Evolutionary conservation across 2,888 invertebrate genomes (phyloP), one percentile per base, ranked within the genome.

Genomic region (Pristionchus maxplancki): DNA sequence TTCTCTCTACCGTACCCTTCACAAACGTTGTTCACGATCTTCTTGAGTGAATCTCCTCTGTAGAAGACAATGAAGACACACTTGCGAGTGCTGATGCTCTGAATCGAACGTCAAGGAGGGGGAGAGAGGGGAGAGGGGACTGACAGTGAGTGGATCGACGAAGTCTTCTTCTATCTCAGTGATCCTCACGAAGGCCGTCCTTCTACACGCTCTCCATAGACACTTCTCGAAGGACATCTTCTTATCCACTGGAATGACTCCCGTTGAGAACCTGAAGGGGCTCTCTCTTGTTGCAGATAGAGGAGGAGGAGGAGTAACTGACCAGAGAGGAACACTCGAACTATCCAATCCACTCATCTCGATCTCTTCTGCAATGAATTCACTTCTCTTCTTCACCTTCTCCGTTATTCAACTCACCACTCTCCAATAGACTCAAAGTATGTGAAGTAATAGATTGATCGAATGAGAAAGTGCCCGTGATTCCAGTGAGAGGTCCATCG

Each of bases 21-120:
- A 96, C 99, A 99, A 91, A 99, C 98, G 96, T 99, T 98, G 96
- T 98, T 98, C 0, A 99, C 98, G 93, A 98, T 97, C 4, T 97
- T 97, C 95, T 98, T 98, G 92, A 99, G 96, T 95, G 98, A 98
- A 95, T 99, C 98, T 90, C 99, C 99, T 97, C 99, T 96, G 93
- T 95, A 96, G 93, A 96, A 96, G 28, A 96, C 95, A 67, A 96
- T 95, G 96, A 99, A 99, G 90, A 98, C 98, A 64, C 97, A 97
- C 95, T 99, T 99, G 96, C 97, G 97, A 40, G 98, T 97, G 95
- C 97, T 97, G 95, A 98, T 98, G 88, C 98, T 97, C 98, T 98
- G 40, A 34, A 78, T 78, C 44, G 17, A 58, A 20, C 5, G 58
- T 58, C 9, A 17, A 24, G 40, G 50, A 24, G 40, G 50, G 44